These are phyloP conservation scores for Pammene fasciana DNA, from an alignment of 2,888 invertebrate genomes.

Conservation along the genomic window DNA sequence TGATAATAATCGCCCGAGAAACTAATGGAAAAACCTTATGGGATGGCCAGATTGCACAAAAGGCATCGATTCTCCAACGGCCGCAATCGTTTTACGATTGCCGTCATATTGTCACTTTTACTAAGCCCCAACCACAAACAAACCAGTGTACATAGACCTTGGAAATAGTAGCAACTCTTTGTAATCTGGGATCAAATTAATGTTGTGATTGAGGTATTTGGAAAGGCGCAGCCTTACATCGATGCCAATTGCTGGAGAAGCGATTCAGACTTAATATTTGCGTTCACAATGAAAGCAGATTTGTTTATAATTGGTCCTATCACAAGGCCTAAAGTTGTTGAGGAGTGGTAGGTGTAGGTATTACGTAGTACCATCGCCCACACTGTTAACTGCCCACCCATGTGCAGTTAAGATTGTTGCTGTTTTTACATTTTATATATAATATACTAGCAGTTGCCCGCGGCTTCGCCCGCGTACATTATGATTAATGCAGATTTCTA, in stretches of 20 bases:
- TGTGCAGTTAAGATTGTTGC: too few species aligned
- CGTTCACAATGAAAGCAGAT: neutral
- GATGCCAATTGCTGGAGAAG: neutral
- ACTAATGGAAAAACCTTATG: constrained; percentile 10
- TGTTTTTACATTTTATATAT: too few species aligned
- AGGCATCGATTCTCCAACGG: constrained; percentile 3
- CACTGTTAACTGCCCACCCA: too few species aligned
- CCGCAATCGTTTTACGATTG: neutral
- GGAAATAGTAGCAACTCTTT: too few species aligned
- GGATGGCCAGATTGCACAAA: constrained; percentile 24
- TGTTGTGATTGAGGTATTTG: neutral
- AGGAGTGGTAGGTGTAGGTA: too few species aligned
- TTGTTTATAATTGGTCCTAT: neutral
- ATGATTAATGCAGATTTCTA: too few species aligned
- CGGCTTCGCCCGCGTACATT: too few species aligned
- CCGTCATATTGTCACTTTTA: neutral
- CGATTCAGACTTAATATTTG: neutral
- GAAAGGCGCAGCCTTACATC: neutral
- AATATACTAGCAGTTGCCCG: too few species aligned
- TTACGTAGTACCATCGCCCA: neutral
- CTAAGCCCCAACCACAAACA: neutral
- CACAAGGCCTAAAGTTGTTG: neutral
- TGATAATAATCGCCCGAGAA: constrained; percentile 13
- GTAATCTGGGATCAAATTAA: too few species aligned
- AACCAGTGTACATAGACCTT: too few species aligned